Percentiles rank a stretch among this genome's conserved stretches.
phyloP scores from a whole-genome alignment of 1,140 invertebrate species.

The Sycobia sp. region DNA sequence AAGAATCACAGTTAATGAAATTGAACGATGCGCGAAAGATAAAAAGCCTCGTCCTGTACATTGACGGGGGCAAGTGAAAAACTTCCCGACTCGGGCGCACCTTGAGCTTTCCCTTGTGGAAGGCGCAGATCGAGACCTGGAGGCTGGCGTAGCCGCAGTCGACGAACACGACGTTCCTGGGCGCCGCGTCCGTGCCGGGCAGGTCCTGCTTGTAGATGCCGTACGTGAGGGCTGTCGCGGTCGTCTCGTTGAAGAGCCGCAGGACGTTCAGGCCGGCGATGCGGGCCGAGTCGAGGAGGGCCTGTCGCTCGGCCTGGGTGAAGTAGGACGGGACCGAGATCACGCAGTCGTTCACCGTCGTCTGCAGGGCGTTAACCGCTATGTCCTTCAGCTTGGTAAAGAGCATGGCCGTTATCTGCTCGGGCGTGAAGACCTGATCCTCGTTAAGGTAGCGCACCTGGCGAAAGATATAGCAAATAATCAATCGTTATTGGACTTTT shows the following conservation, averaged over 20 bases:
- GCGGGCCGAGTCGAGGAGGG: constrained; percentile 85
- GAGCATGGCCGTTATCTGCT: constrained; percentile 96
- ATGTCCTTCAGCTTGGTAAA: constrained; percentile 96
- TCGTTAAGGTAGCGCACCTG: constrained; percentile 87
- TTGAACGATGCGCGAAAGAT: background rate
- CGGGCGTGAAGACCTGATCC: constrained; percentile 85
- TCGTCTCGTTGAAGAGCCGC: constrained; percentile 95
- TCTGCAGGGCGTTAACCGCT: constrained; percentile 83
- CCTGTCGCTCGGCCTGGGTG: constrained; percentile 91
- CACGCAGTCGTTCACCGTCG: constrained; percentile 95
- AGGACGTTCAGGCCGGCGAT: constrained; percentile 92
- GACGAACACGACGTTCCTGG: constrained; percentile 89
- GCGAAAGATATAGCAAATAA: too few relatives aligned
- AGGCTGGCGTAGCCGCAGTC: constrained; percentile 88
- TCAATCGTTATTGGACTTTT: too few relatives aligned
- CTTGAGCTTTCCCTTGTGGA: constrained; percentile 93
- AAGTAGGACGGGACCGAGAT: constrained; percentile 95
- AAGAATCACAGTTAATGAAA: background rate
- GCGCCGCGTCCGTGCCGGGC: constrained; percentile 82
- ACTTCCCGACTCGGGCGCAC: constrained; percentile 56
- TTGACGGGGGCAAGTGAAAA: too few relatives aligned
- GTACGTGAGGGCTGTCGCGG: constrained; percentile 92
- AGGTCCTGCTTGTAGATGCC: constrained; percentile 97
- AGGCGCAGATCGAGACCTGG: constrained; percentile 85
- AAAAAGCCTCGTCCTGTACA: too few relatives aligned